A percentile compares a stretch with the other conserved stretches of the same genome.
phyloP scores from a whole-genome alignment of 2,797 vertebrate genomes.

The Valencia hispanica region DNA sequence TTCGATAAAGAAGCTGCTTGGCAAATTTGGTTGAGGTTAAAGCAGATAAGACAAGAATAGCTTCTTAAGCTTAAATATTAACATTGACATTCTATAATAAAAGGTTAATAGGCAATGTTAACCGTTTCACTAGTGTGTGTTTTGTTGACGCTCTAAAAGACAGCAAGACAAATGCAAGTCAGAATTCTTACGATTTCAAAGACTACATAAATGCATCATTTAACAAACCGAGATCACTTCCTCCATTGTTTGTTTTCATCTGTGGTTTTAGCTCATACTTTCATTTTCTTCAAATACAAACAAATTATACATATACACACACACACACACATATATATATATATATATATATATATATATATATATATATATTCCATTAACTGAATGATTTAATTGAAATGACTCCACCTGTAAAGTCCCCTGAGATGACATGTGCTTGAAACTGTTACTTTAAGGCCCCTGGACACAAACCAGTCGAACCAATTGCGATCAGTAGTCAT shows the following conservation, averaged over 20 bases:
- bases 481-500: too few relatives aligned
- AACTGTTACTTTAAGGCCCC: too few relatives aligned
- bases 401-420: too few relatives aligned
- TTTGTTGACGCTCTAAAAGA: background rate
- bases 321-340: too few relatives aligned
- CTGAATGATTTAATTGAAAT: too few relatives aligned
- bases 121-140: background rate
- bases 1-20: background rate
- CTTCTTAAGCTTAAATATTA: background rate
- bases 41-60: background rate
- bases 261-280: background rate
- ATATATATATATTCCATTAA: too few relatives aligned
- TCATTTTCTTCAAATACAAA: background rate
- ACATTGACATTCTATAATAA: background rate
- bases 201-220: slow-evolving; percentile 6
- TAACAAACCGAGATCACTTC: slow-evolving; percentile 66
- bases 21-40: background rate
- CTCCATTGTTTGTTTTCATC: slow-evolving; percentile 27
- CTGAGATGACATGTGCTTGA: too few relatives aligned
- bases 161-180: background rate
- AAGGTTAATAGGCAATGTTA: background rate
- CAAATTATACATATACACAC: background rate
- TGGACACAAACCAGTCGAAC: too few relatives aligned
- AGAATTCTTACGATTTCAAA: slow-evolving; percentile 17
- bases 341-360: too few relatives aligned